Percentiles rank a stretch among this genome's conserved stretches.
phyloP scores from a whole-genome alignment of 2,113 vertebrate genomes.

The Pao palembangensis region DNA sequence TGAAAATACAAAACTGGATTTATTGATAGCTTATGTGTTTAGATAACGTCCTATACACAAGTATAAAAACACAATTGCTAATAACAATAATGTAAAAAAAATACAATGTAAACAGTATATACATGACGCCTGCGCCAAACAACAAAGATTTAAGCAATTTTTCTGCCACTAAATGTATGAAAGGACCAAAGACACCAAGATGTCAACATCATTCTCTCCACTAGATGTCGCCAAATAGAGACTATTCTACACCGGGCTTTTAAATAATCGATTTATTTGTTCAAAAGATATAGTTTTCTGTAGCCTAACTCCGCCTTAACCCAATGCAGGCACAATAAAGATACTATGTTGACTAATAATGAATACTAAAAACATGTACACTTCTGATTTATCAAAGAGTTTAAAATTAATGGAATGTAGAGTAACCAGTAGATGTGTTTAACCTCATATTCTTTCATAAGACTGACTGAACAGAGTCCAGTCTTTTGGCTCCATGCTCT shows the following conservation, averaged over 20 bases:
- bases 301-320: neutral
- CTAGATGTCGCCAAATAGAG: neutral
- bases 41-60: constrained; percentile 86
- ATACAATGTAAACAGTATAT: constrained; percentile 93
- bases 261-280: neutral
- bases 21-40: constrained; percentile 86
- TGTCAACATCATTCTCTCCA: neutral
- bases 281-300: neutral
- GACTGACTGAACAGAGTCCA: constrained; percentile 59
- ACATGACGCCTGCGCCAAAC: constrained; percentile 92
- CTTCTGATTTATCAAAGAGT: neutral
- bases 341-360: neutral
- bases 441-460: constrained; percentile 31
- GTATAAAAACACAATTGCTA: constrained; percentile 90
- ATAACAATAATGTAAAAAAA: constrained; percentile 81
- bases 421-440: neutral
- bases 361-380: neutral
- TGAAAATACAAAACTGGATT: constrained; percentile 84
- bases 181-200: constrained; percentile 18
- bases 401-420: neutral
- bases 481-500: constrained; percentile 7
- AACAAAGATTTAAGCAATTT: neutral
- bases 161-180: constrained; percentile 47
- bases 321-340: neutral
- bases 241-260: neutral